phyloP scores from a whole-genome alignment of 2,888 invertebrate species.

The Tetramorium bicarinatum region DNA sequence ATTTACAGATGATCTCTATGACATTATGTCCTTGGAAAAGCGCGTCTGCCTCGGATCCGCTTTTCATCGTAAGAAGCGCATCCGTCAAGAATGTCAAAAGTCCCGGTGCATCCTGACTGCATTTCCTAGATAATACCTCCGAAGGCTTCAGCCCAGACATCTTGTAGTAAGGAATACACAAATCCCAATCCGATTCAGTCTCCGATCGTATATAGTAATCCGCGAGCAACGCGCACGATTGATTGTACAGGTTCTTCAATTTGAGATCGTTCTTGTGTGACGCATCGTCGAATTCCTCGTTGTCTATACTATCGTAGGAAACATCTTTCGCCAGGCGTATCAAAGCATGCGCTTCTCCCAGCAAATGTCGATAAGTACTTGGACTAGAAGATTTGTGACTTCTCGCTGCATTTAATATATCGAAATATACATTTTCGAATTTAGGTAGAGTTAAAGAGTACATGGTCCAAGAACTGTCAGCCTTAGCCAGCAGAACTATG shows the following conservation, averaged over 20 bases:
- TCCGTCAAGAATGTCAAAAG: slow-evolving; percentile 81
- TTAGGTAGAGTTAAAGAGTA: slow-evolving; percentile 91
- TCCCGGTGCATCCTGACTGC: slow-evolving; percentile 81
- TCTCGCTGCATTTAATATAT: slow-evolving; percentile 90
- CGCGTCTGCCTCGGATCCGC: slow-evolving; percentile 86
- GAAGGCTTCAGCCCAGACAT: slow-evolving; percentile 87
- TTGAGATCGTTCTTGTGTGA: slow-evolving; percentile 76
- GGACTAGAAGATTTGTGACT: slow-evolving; percentile 89
- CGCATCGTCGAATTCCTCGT: slow-evolving; percentile 66
- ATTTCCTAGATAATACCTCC: slow-evolving; percentile 86
- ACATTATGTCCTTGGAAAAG: slow-evolving; percentile 85
- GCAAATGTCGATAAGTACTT: slow-evolving; percentile 90
- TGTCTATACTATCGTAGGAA: slow-evolving; percentile 54
- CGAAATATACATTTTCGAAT: slow-evolving; percentile 90
- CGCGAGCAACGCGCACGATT: slow-evolving; percentile 88
- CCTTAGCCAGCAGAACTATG: slow-evolving; percentile 88
- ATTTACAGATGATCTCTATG: slow-evolving; percentile 81
- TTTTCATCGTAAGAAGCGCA: slow-evolving; percentile 85
- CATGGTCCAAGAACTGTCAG: slow-evolving; percentile 91
- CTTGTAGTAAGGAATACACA: slow-evolving; percentile 88
- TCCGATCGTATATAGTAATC: slow-evolving; percentile 88
- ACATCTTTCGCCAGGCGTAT: slow-evolving; percentile 87
- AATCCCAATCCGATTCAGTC: slow-evolving; percentile 83
- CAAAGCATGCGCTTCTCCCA: slow-evolving; percentile 92
- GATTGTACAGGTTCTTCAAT: slow-evolving; percentile 86